These are phyloP conservation scores for Lasioglossum baleicum DNA, from an alignment of 1,140 invertebrate genomes.

Conservation along the genomic window DNA sequence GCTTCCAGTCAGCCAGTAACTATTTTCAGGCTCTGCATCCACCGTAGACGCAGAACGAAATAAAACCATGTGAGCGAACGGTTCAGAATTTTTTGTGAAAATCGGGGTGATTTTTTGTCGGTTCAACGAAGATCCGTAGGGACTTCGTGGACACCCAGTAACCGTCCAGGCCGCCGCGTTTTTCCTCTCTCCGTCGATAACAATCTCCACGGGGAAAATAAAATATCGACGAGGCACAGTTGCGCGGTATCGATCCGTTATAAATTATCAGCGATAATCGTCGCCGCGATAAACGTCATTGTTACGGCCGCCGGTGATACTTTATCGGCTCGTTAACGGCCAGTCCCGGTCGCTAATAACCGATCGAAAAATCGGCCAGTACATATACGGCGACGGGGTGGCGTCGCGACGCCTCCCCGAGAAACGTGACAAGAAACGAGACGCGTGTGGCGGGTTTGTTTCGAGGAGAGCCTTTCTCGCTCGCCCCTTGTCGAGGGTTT, in stretches of 20 bases:
- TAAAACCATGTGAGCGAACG: too few relatives aligned
- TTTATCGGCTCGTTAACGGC: constrained; percentile 39
- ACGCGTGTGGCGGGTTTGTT: too few relatives aligned
- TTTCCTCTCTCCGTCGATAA: neutral
- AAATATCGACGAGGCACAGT: constrained; percentile 22
- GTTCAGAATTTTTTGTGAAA: too few relatives aligned
- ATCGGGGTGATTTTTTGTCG: too few relatives aligned
- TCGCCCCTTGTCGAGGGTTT: neutral
- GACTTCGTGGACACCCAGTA: too few relatives aligned
- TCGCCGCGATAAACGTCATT: constrained; percentile 35
- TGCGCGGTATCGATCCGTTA: constrained; percentile 20
- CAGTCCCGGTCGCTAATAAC: constrained; percentile 8
- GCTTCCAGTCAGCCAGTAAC: too few relatives aligned
- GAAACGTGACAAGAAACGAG: too few relatives aligned
- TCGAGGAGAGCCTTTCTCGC: neutral
- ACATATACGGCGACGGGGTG: neutral
- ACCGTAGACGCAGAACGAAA: too few relatives aligned
- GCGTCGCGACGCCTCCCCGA: neutral
- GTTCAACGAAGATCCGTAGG: too few relatives aligned
- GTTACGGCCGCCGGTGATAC: constrained; percentile 15
- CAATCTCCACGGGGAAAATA: constrained; percentile 37
- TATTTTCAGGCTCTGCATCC: too few relatives aligned
- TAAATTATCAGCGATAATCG: constrained; percentile 44
- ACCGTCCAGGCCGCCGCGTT: neutral
- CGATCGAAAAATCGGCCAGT: neutral